These are phyloP conservation scores for Lophotriccus pileatus DNA, from an alignment of 2,797 vertebrate genomes.

Conservation along the genomic window DNA sequence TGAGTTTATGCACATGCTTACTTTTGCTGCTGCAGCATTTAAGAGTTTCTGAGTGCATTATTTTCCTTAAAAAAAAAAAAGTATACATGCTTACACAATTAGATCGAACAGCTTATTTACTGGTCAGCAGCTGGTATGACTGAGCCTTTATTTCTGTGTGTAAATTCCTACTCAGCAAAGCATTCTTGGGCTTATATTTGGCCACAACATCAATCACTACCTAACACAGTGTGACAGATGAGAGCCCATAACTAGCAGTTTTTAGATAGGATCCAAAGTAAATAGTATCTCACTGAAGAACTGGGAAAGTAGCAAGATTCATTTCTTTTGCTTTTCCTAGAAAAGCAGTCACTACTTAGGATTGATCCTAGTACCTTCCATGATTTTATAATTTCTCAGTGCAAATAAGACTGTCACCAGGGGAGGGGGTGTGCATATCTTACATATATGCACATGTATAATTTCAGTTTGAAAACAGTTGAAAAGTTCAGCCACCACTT, in stretches of 20 bases:
- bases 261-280: neutral
- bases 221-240: accelerated
- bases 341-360: neutral
- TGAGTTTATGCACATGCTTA: neutral
- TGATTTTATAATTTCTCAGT: neutral
- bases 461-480: neutral
- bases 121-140: neutral
- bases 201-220: neutral
- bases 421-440: neutral
- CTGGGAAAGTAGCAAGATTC: neutral
- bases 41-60: neutral
- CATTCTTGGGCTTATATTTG: neutral
- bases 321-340: neutral
- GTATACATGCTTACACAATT: neutral
- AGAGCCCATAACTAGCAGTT: neutral
- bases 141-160: neutral
- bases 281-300: neutral
- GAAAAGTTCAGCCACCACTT: neutral
- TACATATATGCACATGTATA: neutral
- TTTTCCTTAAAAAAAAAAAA: neutral
- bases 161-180: neutral
- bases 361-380: neutral
- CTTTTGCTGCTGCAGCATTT: neutral
- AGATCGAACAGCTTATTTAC: neutral
- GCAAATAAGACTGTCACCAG: neutral